Percentiles rank a stretch among this genome's conserved stretches.
These are phyloP conservation scores for Clarias laeviceps DNA, from an alignment of 2,797 vertebrate species.

Conservation along the genomic window DNA sequence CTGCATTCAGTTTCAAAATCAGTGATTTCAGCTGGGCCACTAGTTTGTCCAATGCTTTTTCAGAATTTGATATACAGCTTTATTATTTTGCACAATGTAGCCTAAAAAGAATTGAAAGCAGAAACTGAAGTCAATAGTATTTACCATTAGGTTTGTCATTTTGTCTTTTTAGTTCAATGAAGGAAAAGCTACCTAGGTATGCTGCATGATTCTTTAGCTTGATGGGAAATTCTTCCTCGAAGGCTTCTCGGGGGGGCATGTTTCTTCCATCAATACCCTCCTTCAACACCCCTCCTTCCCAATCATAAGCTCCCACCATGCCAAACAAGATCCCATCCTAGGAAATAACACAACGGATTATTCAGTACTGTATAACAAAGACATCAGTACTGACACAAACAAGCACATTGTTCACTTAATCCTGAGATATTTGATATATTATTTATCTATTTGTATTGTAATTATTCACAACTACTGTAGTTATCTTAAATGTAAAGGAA, in stretches of 20 bases:
- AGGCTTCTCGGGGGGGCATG: conserved; percentile 78
- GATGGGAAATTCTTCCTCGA: conserved; percentile 87
- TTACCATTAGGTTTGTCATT: background rate
- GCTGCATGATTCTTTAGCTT: conserved; percentile 90
- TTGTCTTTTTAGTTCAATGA: background rate
- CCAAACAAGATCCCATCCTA: conserved; percentile 95
- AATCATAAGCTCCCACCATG: conserved; percentile 93
- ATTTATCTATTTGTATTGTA: background rate
- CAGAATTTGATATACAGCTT: background rate
- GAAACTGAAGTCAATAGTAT: background rate
- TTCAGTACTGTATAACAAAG: background rate
- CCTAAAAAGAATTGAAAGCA: background rate
- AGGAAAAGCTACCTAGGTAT: conserved; percentile 81
- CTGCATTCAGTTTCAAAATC: background rate
- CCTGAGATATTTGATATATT: background rate
- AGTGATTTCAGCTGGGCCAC: background rate
- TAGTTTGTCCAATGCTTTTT: background rate
- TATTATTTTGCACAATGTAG: background rate
- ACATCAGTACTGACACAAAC: background rate
- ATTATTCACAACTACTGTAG: background rate
- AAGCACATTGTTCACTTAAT: background rate
- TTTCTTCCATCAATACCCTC: conserved; percentile 73
- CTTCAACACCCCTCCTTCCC: conserved; percentile 90
- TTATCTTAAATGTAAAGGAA: background rate
- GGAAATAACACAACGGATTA: background rate